A percentile compares a stretch with the other conserved stretches of the same genome.
These are phyloP conservation scores for Poecilia wingei DNA, from an alignment of 2,797 vertebrate genomes.

Conservation along the genomic window DNA sequence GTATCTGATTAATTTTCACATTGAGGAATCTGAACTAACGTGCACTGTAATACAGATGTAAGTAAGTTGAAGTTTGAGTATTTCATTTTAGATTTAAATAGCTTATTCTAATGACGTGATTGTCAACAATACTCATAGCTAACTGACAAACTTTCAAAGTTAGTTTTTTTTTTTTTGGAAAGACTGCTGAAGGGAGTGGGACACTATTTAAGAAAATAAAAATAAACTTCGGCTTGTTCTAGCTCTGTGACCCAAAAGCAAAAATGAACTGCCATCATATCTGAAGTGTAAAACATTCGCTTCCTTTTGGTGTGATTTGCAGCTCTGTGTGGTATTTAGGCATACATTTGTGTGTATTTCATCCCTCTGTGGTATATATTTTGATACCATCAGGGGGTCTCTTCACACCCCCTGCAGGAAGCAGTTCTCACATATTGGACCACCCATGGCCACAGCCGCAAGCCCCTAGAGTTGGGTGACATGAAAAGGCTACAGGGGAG, in stretches of 20 bases:
- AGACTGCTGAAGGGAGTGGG: background rate
- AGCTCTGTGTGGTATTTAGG: slow-evolving; percentile 25
- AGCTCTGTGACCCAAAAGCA: background rate
- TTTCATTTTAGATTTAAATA: background rate
- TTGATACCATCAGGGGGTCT: slow-evolving; percentile 74
- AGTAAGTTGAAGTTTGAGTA: background rate
- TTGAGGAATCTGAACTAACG: background rate
- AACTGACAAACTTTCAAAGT: background rate
- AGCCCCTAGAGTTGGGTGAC: slow-evolving; percentile 69
- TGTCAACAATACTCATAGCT: background rate
- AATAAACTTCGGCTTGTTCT: background rate
- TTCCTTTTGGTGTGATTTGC: slow-evolving; percentile 30
- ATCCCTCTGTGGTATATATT: slow-evolving; percentile 64
- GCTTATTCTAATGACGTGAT: background rate
- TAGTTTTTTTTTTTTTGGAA: background rate
- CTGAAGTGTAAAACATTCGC: slow-evolving; percentile 21
- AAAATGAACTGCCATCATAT: background rate
- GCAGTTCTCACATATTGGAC: slow-evolving; percentile 73
- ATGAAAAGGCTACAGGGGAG: slow-evolving; percentile 64
- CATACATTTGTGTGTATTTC: slow-evolving; percentile 33
- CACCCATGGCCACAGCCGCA: slow-evolving; percentile 58
- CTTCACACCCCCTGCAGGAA: slow-evolving; percentile 77
- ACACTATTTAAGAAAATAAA: background rate
- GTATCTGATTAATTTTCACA: slow-evolving; percentile 1
- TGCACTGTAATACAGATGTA: background rate